Percentiles rank a stretch among this genome's conserved stretches.
Evolutionary conservation across 2,888 invertebrate species (phyloP).

Genomic region (Lepas anatifera): DNA sequence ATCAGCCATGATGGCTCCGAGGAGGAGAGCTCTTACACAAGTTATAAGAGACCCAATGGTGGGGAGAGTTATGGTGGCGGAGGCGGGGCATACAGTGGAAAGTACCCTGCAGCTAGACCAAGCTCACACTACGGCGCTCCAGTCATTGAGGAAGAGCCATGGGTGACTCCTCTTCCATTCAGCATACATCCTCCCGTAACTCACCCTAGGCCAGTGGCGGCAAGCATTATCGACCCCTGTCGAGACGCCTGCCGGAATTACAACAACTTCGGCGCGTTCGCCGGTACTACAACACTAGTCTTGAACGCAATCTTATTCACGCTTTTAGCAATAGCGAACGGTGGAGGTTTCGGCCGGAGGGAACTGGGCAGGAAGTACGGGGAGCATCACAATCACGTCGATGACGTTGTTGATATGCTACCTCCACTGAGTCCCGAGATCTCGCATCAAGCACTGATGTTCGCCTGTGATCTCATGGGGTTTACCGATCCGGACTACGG

Average conservation of each 20-base stretch:
- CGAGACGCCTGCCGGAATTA: not conserved
- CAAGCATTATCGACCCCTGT: not conserved
- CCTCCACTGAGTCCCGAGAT: slow-evolving; percentile 7
- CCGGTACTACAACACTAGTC: not conserved
- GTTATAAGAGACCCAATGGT: not conserved
- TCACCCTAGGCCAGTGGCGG: not conserved
- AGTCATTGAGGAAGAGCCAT: not conserved
- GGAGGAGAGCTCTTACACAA: not conserved
- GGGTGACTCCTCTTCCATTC: not conserved
- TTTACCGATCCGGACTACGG: not conserved
- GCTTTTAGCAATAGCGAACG: not conserved
- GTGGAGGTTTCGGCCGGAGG: not conserved
- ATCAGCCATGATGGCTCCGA: not conserved
- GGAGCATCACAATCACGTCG: not conserved
- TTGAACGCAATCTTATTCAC: not conserved
- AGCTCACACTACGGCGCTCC: not conserved
- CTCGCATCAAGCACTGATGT: not conserved
- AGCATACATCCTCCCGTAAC: not conserved
- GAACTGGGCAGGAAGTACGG: not conserved
- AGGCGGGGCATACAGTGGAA: not conserved
- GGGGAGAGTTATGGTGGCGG: not conserved
- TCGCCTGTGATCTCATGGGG: slow-evolving; percentile 7
- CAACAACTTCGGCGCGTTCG: slow-evolving; percentile 3
- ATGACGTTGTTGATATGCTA: not conserved
- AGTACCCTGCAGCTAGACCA: not conserved